phyloP scores from a whole-genome alignment of 1,140 invertebrate species.

The Limonius californicus region DNA sequence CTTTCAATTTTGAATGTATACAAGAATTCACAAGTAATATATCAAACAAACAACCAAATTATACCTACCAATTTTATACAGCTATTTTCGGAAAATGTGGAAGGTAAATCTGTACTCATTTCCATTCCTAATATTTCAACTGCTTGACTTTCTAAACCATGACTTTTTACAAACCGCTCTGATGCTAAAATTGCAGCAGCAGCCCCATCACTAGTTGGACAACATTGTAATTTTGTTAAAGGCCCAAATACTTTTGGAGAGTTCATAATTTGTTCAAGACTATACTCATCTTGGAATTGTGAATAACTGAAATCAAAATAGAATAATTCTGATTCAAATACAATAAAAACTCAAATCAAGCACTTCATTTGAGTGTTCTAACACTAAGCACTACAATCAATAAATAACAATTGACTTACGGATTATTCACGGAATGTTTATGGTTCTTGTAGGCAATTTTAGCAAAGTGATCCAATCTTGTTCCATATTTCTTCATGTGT shows the following conservation, averaged over 20 bases:
- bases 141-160: conserved; percentile 79
- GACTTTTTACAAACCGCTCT: conserved; percentile 82
- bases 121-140: conserved; percentile 96
- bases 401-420: conserved; percentile 54
- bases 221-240: conserved; percentile 93
- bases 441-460: conserved; percentile 99
- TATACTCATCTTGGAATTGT: conserved; percentile 88
- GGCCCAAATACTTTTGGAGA: conserved; percentile 84
- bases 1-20: too few relatives aligned
- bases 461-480: conserved; percentile 87
- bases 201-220: conserved; percentile 94
- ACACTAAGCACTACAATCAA: too few relatives aligned
- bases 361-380: too few relatives aligned
- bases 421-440: conserved; percentile 94
- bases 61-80: conserved; percentile 76
- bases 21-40: too few relatives aligned
- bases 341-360: too few relatives aligned
- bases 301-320: conserved; percentile 65
- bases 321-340: too few relatives aligned
- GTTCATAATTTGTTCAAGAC: conserved; percentile 81
- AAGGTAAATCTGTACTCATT: conserved; percentile 88
- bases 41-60: background rate
- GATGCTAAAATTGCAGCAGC: conserved; percentile 88
- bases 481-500: conserved; percentile 97
- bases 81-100: conserved; percentile 80